phyloP scores from a whole-genome alignment of 1,140 invertebrate species.

The Spodoptera frugiperda region DNA sequence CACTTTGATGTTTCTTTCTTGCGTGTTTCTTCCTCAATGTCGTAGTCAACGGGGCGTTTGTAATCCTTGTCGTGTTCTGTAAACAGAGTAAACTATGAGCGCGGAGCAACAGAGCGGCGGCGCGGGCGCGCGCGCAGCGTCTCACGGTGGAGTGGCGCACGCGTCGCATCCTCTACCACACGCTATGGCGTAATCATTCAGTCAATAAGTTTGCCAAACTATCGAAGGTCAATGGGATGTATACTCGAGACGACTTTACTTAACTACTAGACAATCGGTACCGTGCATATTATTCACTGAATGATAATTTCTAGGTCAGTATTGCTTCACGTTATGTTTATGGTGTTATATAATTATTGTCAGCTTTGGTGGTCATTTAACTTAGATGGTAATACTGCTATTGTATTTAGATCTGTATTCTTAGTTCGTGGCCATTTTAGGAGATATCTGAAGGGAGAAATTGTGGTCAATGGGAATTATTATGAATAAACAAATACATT shows the following conservation, averaged over 20 bases:
- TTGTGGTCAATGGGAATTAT: constrained; percentile 1
- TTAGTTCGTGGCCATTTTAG: constrained; percentile 7
- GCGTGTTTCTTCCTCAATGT: constrained; percentile 95
- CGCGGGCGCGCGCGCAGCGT: constrained; percentile 66
- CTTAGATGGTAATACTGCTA: constrained; percentile 28
- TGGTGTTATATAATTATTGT: constrained; percentile 53
- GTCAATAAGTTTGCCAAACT: constrained; percentile 84
- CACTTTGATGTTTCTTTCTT: constrained; percentile 96
- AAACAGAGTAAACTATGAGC: constrained; percentile 64
- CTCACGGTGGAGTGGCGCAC: constrained; percentile 61
- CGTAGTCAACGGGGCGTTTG: constrained; percentile 92
- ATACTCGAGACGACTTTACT: constrained; percentile 76
- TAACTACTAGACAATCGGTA: constrained; percentile 64
- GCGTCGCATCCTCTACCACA: constrained; percentile 62
- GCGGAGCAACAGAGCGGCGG: constrained; percentile 39
- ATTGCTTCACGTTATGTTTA: constrained; percentile 55
- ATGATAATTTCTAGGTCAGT: constrained; percentile 76
- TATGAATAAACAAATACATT: constrained; percentile 3
- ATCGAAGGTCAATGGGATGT: constrained; percentile 82
- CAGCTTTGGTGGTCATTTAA: constrained; percentile 35
- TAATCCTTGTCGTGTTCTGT: constrained; percentile 91
- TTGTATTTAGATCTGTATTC: constrained; percentile 23
- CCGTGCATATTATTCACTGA: constrained; percentile 68
- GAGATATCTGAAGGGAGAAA: constrained; percentile 17
- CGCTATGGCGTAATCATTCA: constrained; percentile 78